phyloP scores from a whole-genome alignment of 2,797 vertebrate species.

The Picus viridis region DNA sequence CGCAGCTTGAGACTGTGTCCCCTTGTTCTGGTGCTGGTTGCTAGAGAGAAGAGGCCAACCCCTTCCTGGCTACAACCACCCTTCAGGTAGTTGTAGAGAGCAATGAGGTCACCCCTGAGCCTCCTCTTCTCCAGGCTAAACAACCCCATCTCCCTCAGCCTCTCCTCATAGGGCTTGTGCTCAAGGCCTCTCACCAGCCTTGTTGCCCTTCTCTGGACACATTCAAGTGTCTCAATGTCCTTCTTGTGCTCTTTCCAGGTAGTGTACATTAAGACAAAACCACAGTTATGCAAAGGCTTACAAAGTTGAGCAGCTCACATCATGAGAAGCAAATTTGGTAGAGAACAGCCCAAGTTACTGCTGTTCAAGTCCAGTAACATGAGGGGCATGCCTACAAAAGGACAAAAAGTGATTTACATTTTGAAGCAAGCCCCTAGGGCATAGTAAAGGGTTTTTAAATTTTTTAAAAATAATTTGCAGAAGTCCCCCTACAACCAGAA shows the following conservation, averaged over 20 bases:
- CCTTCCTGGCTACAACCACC: too few relatives aligned
- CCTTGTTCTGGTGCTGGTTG: too few relatives aligned
- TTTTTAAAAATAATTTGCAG: background rate
- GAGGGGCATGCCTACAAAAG: background rate
- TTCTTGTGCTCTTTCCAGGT: background rate
- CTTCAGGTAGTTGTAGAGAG: too few relatives aligned
- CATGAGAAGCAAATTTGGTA: slow-evolving; percentile 19
- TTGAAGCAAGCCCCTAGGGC: background rate
- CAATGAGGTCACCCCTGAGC: too few relatives aligned
- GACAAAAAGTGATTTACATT: slow-evolving; percentile 25
- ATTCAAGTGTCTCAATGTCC: too few relatives aligned
- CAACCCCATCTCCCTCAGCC: too few relatives aligned
- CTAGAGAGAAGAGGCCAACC: too few relatives aligned
- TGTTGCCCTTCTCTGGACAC: too few relatives aligned
- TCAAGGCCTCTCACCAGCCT: too few relatives aligned
- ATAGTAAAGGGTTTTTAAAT: background rate
- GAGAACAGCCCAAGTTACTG: slow-evolving; percentile 18
- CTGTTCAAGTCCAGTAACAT: background rate
- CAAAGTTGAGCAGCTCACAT: background rate
- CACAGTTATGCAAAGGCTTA: slow-evolving; percentile 14
- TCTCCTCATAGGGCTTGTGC: too few relatives aligned
- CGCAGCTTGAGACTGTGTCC: too few relatives aligned
- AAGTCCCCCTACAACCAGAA: background rate
- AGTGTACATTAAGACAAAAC: background rate
- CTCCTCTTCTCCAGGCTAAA: too few relatives aligned